phyloP scores from a whole-genome alignment of 1,140 invertebrate genomes.

The Lepidurus arcticus region DNA sequence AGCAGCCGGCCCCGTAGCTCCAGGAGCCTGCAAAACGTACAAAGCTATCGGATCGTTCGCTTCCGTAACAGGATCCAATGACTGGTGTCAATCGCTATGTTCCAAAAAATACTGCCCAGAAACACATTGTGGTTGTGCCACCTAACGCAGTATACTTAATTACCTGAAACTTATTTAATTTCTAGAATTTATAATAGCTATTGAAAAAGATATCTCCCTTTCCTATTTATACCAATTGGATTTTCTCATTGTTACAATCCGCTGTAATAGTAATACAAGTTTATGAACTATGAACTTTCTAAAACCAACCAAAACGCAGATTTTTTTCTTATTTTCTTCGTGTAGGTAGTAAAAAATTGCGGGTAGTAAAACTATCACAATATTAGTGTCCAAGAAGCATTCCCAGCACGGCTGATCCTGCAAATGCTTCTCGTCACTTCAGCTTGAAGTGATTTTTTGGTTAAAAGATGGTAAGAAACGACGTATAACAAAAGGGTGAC shows the following conservation, averaged over 20 bases:
- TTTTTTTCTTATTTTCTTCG: too few relatives aligned
- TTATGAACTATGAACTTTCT: too few relatives aligned
- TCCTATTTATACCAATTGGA: too few relatives aligned
- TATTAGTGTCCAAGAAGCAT: slow-evolving; percentile 1
- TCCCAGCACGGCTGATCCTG: background rate
- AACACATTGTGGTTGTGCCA: background rate
- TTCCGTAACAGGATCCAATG: background rate
- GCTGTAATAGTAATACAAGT: too few relatives aligned
- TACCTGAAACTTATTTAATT: too few relatives aligned
- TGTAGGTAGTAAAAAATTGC: too few relatives aligned
- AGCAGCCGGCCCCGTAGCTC: background rate
- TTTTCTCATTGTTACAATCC: too few relatives aligned
- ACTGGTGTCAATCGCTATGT: background rate
- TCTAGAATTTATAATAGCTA: too few relatives aligned
- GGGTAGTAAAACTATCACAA: background rate
- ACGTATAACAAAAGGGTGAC: background rate
- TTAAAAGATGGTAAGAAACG: background rate
- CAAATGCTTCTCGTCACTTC: background rate
- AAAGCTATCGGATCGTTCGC: slow-evolving; percentile 24
- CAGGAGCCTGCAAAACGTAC: slow-evolving; percentile 16
- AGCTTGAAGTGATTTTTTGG: too few relatives aligned
- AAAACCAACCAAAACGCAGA: too few relatives aligned
- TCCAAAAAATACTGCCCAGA: background rate
- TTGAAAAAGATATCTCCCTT: too few relatives aligned
- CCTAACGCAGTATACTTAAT: background rate